Evolutionary conservation across 2,888 invertebrate species (phyloP).

Genomic region (Acronicta psi): DNA sequence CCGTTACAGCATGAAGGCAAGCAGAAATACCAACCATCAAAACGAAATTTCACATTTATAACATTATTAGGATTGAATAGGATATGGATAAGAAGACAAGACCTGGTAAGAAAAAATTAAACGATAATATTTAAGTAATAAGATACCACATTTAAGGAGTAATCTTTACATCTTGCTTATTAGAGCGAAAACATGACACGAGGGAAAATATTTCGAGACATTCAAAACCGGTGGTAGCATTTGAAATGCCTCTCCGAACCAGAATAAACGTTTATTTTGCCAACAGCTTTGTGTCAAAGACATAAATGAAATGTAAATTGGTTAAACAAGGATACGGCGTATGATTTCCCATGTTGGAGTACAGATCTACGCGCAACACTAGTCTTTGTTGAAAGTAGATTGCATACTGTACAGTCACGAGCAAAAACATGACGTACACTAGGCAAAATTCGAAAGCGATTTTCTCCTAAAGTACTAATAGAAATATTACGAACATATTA

Average conservation of each 20-base stretch:
- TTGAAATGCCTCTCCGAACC: slow-evolving; percentile 21
- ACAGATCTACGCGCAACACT: slow-evolving; percentile 13
- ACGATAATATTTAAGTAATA: no score
- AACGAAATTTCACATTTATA: no score
- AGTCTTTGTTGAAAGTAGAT: slow-evolving; percentile 14
- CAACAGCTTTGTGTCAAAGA: slow-evolving; percentile 49
- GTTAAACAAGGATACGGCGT: slow-evolving; percentile 34
- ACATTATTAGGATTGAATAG: no score
- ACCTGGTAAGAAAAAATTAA: no score
- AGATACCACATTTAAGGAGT: no score
- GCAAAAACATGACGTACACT: no score
- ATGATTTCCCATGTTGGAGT: slow-evolving; percentile 53
- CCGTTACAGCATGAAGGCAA: no score
- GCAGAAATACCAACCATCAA: no score
- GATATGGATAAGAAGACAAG: no score
- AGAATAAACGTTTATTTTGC: slow-evolving; percentile 49
- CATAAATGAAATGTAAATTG: slow-evolving; percentile 56
- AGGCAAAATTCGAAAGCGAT: no score
- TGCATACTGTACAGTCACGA: slow-evolving; percentile 7
- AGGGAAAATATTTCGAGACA: slow-evolving; percentile 15
- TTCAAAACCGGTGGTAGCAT: slow-evolving; percentile 39
- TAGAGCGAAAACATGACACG: slow-evolving; percentile 9
- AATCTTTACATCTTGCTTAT: background rate
- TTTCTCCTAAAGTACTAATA: no score
- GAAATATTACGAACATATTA: no score